Evolutionary conservation across 2,888 invertebrate species (phyloP).

Genomic region (Miltochrista miniata): DNA sequence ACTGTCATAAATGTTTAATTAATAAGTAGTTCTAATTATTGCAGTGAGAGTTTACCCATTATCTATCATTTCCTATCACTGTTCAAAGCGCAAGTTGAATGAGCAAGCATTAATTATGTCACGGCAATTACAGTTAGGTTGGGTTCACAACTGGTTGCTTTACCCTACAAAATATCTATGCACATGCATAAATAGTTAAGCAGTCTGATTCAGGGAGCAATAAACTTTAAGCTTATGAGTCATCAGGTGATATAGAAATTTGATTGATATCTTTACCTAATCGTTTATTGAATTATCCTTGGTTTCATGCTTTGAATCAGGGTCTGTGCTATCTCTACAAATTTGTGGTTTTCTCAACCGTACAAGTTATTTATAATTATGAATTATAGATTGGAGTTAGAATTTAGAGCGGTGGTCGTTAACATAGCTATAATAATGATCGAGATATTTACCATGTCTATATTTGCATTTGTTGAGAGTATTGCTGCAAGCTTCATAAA

Average conservation of each 20-base stretch:
- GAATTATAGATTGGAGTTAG: too few species aligned
- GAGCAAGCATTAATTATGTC: slow-evolving; percentile 35
- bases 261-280: background rate
- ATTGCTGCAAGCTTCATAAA: too few species aligned
- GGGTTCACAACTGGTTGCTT: slow-evolving; percentile 25
- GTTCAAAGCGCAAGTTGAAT: slow-evolving; percentile 12
- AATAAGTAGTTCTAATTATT: slow-evolving; percentile 11
- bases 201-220: slow-evolving; percentile 63
- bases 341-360: too few species aligned
- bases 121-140: slow-evolving; percentile 28
- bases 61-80: slow-evolving; percentile 24
- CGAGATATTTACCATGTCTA: too few species aligned
- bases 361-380: too few species aligned
- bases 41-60: slow-evolving; percentile 9
- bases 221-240: slow-evolving; percentile 62
- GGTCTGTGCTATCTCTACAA: background rate
- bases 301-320: background rate
- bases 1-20: slow-evolving; percentile 7
- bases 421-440: too few species aligned
- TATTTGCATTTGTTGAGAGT: too few species aligned
- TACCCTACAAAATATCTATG: slow-evolving; percentile 21
- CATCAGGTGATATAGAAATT: slow-evolving; percentile 36
- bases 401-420: too few species aligned
- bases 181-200: slow-evolving; percentile 40
- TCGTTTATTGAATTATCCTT: too few species aligned